phyloP scores from a whole-genome alignment of 2,113 vertebrate genomes.

The Nesogale talazaci region DNA sequence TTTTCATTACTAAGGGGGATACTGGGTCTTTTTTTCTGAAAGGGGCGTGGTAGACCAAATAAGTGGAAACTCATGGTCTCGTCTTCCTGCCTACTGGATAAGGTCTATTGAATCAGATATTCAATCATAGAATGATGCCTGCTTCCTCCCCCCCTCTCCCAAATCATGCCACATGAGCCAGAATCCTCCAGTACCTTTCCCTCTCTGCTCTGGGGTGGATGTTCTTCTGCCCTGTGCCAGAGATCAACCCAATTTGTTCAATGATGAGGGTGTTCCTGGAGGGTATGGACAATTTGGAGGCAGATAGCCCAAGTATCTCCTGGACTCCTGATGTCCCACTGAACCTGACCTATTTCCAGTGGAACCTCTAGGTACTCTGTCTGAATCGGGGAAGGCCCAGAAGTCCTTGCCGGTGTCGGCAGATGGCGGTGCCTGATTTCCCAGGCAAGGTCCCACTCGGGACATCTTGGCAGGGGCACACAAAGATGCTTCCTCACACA shows the following conservation, averaged over 20 bases:
- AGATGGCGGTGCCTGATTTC: background rate
- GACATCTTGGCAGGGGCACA: background rate
- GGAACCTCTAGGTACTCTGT: background rate
- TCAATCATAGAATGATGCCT: background rate
- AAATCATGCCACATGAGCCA: background rate
- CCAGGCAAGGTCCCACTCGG: background rate
- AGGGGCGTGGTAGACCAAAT: too few species aligned
- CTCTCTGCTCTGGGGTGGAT: background rate
- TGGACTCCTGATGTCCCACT: background rate
- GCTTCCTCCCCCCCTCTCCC: background rate
- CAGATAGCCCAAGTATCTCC: conserved; percentile 14
- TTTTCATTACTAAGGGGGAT: too few species aligned
- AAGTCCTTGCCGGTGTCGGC: background rate
- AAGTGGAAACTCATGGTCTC: too few species aligned
- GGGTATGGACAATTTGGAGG: background rate
- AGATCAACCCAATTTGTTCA: background rate
- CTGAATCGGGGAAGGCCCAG: background rate
- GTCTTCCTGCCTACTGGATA: background rate
- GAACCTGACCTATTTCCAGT: background rate
- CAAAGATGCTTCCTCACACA: background rate
- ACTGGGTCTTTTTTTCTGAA: too few species aligned
- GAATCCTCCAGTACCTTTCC: background rate
- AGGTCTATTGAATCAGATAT: conserved; percentile 10
- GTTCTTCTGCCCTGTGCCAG: background rate
- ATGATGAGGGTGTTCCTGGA: background rate